Percentiles rank a stretch among this genome's conserved stretches.
phyloP scores from a whole-genome alignment of 2,888 invertebrate species.

The Boloria selene region DNA sequence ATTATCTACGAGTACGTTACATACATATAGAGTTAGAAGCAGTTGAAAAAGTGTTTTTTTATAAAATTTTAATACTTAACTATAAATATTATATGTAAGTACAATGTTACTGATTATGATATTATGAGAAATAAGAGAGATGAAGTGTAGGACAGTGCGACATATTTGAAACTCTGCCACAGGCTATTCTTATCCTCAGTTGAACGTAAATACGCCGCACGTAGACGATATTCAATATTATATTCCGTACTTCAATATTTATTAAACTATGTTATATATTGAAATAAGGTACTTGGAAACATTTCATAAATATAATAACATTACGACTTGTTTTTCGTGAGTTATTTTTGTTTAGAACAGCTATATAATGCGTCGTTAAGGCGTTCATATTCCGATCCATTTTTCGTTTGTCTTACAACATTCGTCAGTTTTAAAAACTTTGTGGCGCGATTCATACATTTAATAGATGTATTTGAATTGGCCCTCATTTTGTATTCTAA shows the following conservation, averaged over 20 bases:
- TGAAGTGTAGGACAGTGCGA: slow-evolving; percentile 71
- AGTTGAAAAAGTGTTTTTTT: too few species aligned
- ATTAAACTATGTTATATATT: slow-evolving; percentile 15
- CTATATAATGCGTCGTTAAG: background rate
- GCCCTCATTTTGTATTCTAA: too few species aligned
- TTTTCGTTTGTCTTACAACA: background rate
- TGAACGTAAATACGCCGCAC: slow-evolving; percentile 69
- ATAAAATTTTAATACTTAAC: too few species aligned
- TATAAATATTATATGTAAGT: background rate
- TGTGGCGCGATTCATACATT: background rate
- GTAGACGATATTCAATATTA: slow-evolving; percentile 39
- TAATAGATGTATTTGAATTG: too few species aligned
- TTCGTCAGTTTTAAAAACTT: background rate
- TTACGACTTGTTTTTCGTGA: slow-evolving; percentile 1
- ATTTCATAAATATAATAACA: background rate
- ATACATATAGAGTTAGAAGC: too few species aligned
- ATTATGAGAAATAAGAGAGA: slow-evolving; percentile 58
- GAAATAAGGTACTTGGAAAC: background rate
- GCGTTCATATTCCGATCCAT: background rate
- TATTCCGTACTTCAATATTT: slow-evolving; percentile 30
- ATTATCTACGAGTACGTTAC: too few species aligned
- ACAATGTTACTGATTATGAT: slow-evolving; percentile 44
- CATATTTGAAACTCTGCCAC: slow-evolving; percentile 82
- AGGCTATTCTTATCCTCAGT: slow-evolving; percentile 65
- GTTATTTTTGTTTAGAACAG: slow-evolving; percentile 8